Conservation (phyloP, 1,140 invertebrate species). For the Drosophila miranda region DNA sequence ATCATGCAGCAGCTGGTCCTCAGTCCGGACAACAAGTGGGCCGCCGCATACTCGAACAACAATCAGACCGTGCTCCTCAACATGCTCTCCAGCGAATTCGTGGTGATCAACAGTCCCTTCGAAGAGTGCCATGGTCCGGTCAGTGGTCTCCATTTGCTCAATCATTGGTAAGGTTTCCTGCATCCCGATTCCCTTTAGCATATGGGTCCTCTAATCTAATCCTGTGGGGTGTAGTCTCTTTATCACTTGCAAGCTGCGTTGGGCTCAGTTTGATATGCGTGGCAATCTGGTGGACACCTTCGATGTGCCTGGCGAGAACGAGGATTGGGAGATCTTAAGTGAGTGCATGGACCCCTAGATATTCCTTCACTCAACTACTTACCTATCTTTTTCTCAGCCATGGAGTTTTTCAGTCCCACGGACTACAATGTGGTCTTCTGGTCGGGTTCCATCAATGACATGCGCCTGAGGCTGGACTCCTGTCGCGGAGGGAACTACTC, state of each 20-base stretch:
- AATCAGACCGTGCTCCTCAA: constrained; percentile 95
- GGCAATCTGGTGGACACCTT: constrained; percentile 87
- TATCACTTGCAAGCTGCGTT: constrained; percentile 84
- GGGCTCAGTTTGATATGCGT: constrained; percentile 90
- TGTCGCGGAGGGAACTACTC: constrained; percentile 84
- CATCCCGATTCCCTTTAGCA: too few relatives aligned
- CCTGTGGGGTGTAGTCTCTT: constrained; percentile 79
- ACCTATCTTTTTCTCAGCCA: constrained; percentile 82
- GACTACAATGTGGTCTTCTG: constrained; percentile 90
- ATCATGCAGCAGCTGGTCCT: constrained; percentile 98
- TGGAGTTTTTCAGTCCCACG: constrained; percentile 89
- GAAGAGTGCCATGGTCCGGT: constrained; percentile 84
- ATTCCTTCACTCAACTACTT: constrained; percentile 1
- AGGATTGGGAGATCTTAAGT: constrained; percentile 89
- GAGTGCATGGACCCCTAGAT: constrained; percentile 51
- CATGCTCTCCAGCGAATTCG: constrained; percentile 95
- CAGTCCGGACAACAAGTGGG: constrained; percentile 97
- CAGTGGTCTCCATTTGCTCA: constrained; percentile 88
- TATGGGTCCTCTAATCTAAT: not conserved
- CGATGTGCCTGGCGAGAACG: constrained; percentile 84
- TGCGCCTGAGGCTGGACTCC: constrained; percentile 87
- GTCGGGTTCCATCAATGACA: constrained; percentile 90
- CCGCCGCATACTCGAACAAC: constrained; percentile 97
- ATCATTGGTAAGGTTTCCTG: constrained; percentile 85
- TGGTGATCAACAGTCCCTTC: constrained; percentile 92